Evolutionary conservation across 53 echinoderm and acorn worm species (phyloP), one percentile per base, ranked within the genome.

Genomic region (Paelopatides confundens): DNA sequence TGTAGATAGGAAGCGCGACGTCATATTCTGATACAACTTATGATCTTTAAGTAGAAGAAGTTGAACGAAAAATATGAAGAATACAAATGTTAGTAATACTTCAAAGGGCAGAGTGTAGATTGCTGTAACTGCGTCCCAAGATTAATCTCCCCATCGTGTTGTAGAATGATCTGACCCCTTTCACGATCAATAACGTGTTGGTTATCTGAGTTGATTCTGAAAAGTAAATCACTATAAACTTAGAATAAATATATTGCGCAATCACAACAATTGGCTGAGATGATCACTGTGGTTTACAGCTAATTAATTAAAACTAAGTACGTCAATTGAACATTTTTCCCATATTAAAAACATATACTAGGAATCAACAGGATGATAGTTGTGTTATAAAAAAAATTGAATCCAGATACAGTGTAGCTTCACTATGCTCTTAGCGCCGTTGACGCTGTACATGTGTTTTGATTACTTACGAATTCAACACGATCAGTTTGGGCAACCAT

Each of bases 401-500:
- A n/a, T n/a, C n/a, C n/a, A n/a, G n/a, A n/a, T n/a, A n/a, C n/a
- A n/a, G n/a, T n/a, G n/a, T n/a, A n/a, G n/a, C n/a, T n/a, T n/a
- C n/a, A n/a, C n/a, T n/a, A n/a, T n/a, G n/a, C n/a, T n/a, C n/a
- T n/a, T n/a, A n/a, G n/a, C n/a, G n/a, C n/a, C n/a, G n/a, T n/a
- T n/a, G n/a, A n/a, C n/a, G n/a, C n/a, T n/a, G n/a, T n/a, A n/a
- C n/a, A n/a, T n/a, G n/a, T n/a, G n/a, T n/a, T n/a, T n/a, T 68
- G 58, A 1, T 18, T 23, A 81, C 81, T 31, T 81, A 81, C 81
- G 81, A 11, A 52, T 81, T 81, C 26, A 17, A 15, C 3, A 81
- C 30, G 30, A 30, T 51, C 33, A 81, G 51, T 30, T 34, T 81
- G 18, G 81, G 81, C 1, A 81, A 30, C 58, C 81, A 81, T 18